These are phyloP conservation scores for Dipodomys spectabilis DNA, from an alignment of 2,113 vertebrate genomes.

Conservation along the genomic window DNA sequence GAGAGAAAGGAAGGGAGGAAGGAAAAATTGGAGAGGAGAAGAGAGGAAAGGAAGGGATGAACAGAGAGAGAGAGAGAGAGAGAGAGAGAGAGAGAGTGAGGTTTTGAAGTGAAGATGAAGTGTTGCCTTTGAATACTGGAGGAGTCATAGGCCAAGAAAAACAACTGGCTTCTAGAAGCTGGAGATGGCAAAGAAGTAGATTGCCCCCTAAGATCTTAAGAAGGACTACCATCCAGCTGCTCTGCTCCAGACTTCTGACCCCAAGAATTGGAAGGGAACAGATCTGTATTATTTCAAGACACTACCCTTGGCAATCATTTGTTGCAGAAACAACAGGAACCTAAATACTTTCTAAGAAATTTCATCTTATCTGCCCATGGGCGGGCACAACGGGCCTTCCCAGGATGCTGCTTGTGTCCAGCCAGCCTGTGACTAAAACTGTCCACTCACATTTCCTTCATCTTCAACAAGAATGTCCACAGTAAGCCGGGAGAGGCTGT, in stretches of 20 bases:
- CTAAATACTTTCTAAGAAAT: neutral
- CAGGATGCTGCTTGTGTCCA: fast-evolving
- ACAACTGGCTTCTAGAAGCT: neutral
- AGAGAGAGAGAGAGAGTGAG: neutral
- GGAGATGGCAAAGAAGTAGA: neutral
- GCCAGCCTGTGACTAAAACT: fast-evolving
- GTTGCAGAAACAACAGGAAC: neutral
- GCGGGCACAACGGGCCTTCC: no score
- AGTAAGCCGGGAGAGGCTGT: neutral
- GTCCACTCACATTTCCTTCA: neutral
- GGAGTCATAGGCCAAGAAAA: neutral
- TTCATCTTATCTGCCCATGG: fast-evolving
- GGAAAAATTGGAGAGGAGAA: no score
- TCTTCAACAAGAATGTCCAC: neutral
- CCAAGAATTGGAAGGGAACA: neutral
- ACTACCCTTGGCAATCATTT: neutral
- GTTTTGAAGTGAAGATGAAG: neutral
- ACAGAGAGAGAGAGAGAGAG: neutral
- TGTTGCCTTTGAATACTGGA: no score
- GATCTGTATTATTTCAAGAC: neutral
- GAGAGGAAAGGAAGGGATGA: no score
- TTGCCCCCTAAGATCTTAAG: neutral
- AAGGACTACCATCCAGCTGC: fast-evolving
- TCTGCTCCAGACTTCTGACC: neutral
- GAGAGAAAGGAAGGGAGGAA: no score